Evolutionary conservation across 2,888 invertebrate genomes (phyloP), one percentile per base, ranked within the genome.

Genomic region (Torymus texanus): DNA sequence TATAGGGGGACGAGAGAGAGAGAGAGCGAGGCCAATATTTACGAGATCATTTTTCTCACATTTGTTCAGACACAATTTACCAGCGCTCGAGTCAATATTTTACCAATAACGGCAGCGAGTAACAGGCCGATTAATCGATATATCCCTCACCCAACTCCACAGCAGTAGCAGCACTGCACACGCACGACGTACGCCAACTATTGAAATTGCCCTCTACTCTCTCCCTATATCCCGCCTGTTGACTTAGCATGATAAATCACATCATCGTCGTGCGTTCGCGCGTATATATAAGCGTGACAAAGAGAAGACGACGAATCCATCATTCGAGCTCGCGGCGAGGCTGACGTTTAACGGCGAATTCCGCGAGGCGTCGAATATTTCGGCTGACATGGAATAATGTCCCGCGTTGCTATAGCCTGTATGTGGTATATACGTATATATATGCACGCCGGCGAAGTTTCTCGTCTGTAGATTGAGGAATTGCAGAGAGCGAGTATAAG

Each of bases 161-260:
- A n/a, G n/a, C n/a, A 41, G 41, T 8, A 41, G 8, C 41, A 29
- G 29, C 4, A 29, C n/a, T n/a, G 41, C 41, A 41, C 41, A 1
- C 41, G 21, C 65, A 21, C 51, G 13, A 18, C 65, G n/a, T 10
- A 13, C 65, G 62, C n/a, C 53, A 14, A 65, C 63, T 14, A 67
- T 67, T 72, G 76, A 80, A 80, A 80, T 80, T 77, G 59, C 59
- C 70, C 68, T 21, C 21, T 21, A 21, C 21, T 21, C 21, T 21
- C 21, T 70, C 51, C 58, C 75, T 24, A 11, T 41, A 41, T 41
- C 51, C 56, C 62, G 58, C 21, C 62, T 61, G 63, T 70, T 77
- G 73, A 65, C 70, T 74, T 29, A 61, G 59, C 79, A 56, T 79
- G 78, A 81, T 79, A 73, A 66, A 81, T 79, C 68, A 58, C 4